Conservation (phyloP, 1,140 invertebrate species). For the Orchestia grillus region DNA sequence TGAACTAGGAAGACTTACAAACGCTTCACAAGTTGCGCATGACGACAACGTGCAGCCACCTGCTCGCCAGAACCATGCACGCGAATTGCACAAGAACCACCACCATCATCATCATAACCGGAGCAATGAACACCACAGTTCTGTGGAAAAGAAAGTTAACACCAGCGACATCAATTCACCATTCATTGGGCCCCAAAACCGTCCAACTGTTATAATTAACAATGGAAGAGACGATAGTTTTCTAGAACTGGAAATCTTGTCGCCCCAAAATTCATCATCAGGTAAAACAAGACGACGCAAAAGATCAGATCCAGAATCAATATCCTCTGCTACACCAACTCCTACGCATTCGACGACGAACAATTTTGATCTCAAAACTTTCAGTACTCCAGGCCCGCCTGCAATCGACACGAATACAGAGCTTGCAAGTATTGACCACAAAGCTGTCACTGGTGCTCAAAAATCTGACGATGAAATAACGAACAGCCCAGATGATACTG, state of each 20-base stretch:
- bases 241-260: background rate
- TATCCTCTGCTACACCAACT: background rate
- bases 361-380: background rate
- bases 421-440: background rate
- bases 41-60: background rate
- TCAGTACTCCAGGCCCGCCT: background rate
- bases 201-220: slow-evolving; percentile 7
- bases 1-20: background rate
- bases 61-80: background rate
- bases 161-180: background rate
- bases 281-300: background rate
- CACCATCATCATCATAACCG: slow-evolving; percentile 33
- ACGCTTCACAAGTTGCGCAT: background rate
- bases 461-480: background rate
- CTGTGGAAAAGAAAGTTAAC: background rate
- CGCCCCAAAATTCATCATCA: background rate
- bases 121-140: background rate
- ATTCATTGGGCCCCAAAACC: background rate
- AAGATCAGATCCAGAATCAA: background rate
- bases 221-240: slow-evolving; percentile 18
- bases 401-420: background rate
- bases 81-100: background rate
- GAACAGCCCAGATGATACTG: background rate
- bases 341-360: background rate
- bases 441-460: background rate